Base-by-base conservation (phyloP, 2,888 invertebrate genomes). In the Tubulanus polymorphus region DNA sequence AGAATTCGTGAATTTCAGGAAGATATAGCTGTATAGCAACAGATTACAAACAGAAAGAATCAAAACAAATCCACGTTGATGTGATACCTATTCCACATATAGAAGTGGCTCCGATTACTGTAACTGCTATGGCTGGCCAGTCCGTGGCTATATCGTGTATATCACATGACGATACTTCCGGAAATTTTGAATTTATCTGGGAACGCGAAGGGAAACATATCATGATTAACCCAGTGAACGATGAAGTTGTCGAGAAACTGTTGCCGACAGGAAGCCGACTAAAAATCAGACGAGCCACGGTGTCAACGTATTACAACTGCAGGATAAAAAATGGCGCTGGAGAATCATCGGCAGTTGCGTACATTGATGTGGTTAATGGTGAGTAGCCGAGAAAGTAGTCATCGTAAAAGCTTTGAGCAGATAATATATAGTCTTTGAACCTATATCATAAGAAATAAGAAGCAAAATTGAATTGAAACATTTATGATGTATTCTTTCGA, bases 201-300 rank as follows among this genome's bases (percentile, higher is more conserved):
- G 60, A 56, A 20, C 61, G 60, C 56, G 62, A 66, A 28, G 63
- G 60, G 3, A 32, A 51, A 3, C 53, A 47, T 18, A 63, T 71
- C 23, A 49, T 27, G 18, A 41, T 41, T 23, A 47, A 52, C 2
- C 55, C 50, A 25, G 54, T 41, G 37, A 56, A 62, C 48, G 54
- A 53, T 1, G 70, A 65, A 51, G 59, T 64, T 27, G 66, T 67
- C 1, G 72, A 73, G 55, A 66, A 71, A 18, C 61, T 72, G 50
- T 57, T 63, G 15, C 73, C 73, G 1, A 68, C 67, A 3, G 73
- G 73, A 8, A 65, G 65, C n/a, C 63, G 66, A 6, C 63, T 72
- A n/a, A 64, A 62, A 15, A 60, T 72, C 1, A 56, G 58, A 6
- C 51, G 46, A 1, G 60, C 63, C 0, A 35, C 37, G 15, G 54